These are phyloP conservation scores for Megastigmus dorsalis DNA, from an alignment of 2,888 invertebrate species.

Conservation along the genomic window DNA sequence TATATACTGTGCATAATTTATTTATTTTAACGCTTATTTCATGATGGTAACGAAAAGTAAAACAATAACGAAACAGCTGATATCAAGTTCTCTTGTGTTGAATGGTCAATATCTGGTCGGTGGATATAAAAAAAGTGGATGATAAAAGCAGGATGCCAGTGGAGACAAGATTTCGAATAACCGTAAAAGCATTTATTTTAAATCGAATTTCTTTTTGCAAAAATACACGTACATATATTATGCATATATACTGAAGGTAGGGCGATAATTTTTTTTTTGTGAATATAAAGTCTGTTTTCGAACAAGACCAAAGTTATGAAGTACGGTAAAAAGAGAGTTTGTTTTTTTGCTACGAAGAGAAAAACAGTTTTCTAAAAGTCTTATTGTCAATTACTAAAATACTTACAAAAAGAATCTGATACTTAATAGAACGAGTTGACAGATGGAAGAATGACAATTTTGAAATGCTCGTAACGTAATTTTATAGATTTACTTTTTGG, in stretches of 20 bases:
- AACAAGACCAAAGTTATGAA: constrained; percentile 43
- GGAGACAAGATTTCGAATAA: constrained; percentile 8
- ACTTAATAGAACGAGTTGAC: constrained; percentile 48
- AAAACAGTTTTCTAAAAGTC: constrained; percentile 50
- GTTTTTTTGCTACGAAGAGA: constrained; percentile 30
- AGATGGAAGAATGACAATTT: constrained; percentile 26
- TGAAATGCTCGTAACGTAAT: constrained; percentile 11
- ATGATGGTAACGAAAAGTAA: background rate
- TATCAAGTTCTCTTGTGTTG: background rate
- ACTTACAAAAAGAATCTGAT: constrained; percentile 40
- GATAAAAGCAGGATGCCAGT: constrained; percentile 39
- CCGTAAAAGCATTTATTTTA: constrained; percentile 7
- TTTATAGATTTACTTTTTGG: background rate
- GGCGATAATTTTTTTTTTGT: constrained; percentile 51
- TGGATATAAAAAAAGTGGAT: background rate
- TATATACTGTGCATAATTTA: constrained; percentile 20
- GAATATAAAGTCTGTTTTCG: constrained; percentile 44
- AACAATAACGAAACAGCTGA: background rate
- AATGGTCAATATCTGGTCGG: background rate
- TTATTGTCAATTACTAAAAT: constrained; percentile 51
- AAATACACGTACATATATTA: constrained; percentile 8
- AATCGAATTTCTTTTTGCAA: constrained; percentile 18
- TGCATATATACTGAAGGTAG: constrained; percentile 29
- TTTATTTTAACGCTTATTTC: constrained; percentile 7
- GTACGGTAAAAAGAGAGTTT: background rate